Percentiles rank a stretch among this genome's conserved stretches.
These are phyloP conservation scores for Gymnothorax javanicus DNA, from an alignment of 2,797 vertebrate species.

Conservation along the genomic window DNA sequence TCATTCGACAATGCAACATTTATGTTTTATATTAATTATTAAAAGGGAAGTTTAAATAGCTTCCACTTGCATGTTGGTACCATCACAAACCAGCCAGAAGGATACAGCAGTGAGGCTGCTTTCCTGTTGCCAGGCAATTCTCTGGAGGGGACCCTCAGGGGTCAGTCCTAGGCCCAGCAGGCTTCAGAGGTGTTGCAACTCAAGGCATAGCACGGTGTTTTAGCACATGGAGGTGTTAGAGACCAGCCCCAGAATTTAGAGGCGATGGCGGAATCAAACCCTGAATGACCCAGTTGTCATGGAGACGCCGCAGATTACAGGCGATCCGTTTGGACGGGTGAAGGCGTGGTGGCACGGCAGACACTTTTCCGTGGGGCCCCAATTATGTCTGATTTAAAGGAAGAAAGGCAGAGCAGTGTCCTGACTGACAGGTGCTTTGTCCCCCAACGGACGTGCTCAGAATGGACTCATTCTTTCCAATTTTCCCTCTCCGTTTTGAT, in stretches of 20 bases:
- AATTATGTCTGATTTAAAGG: conserved; percentile 36
- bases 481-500: conserved; percentile 13
- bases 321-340: conserved; percentile 17
- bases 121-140: neutral
- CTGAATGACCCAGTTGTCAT: conserved; percentile 30
- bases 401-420: conserved; percentile 29
- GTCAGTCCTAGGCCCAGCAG: neutral
- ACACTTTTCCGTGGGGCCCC: conserved; percentile 31
- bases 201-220: neutral
- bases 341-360: conserved; percentile 12
- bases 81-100: neutral
- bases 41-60: neutral
- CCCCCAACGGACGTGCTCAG: conserved; percentile 5
- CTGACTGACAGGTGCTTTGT: conserved; percentile 38
- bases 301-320: conserved; percentile 30
- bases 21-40: neutral
- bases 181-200: conserved; percentile 2
- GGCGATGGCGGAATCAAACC: conserved; percentile 15
- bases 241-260: conserved; percentile 23
- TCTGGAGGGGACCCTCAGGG: neutral
- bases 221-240: neutral
- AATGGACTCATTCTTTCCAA: conserved; percentile 3
- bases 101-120: neutral
- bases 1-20: too few species aligned
- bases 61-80: neutral